Evolutionary conservation across 2,797 vertebrate species (phyloP), one percentile per base, ranked within the genome.

Genomic region (Leptodactylus fallax): DNA sequence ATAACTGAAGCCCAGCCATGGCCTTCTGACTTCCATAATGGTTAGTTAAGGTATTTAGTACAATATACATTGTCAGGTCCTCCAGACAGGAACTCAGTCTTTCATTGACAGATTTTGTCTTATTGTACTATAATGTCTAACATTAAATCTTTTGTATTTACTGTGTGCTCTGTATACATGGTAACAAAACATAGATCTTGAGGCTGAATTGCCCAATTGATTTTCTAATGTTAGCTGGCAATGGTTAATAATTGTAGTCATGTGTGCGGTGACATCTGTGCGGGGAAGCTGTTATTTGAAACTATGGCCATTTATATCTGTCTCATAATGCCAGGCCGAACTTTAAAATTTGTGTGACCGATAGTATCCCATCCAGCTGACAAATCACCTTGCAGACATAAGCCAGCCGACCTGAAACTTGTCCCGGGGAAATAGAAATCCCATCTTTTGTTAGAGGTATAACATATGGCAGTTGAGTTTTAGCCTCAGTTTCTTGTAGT

Each of bases 381-480:
- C 87, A 81, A 81, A 88, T 88, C 87, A 85, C 69, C 77, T 81
- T 36, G 21, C 19, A 85, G 87, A 80, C 83, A 49, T 72, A 45
- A 81, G 49, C 76, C 79, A 72, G 23, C 82, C 55, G 51, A 45
- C 76, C 71, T 67, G 71, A 85, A 88, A 88, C 53, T 55, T 58
- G 63, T 85, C 83, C 58, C 49, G 23, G 21, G 79, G 84, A 85
- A 86, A 89, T 78, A 58, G 74, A 88, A 85, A 85, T 85, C 67
- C 78, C 78, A 58, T 86, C 79, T 82, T 85, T 85, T 89, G 87
- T 89, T 86, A 45, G 79, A 56, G 78, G 69, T 77, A 72, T 56
- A 82, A 74, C 87, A 89, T 89, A 89, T 89, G 87, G 87, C 84
- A 78, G 71, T 82, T 86, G 78, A 47, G 76, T 89, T 89, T 85